A percentile compares a stretch with the other conserved stretches of the same genome.
These are phyloP conservation scores for Netelia melanura DNA, from an alignment of 2,888 invertebrate genomes.

Conservation along the genomic window DNA sequence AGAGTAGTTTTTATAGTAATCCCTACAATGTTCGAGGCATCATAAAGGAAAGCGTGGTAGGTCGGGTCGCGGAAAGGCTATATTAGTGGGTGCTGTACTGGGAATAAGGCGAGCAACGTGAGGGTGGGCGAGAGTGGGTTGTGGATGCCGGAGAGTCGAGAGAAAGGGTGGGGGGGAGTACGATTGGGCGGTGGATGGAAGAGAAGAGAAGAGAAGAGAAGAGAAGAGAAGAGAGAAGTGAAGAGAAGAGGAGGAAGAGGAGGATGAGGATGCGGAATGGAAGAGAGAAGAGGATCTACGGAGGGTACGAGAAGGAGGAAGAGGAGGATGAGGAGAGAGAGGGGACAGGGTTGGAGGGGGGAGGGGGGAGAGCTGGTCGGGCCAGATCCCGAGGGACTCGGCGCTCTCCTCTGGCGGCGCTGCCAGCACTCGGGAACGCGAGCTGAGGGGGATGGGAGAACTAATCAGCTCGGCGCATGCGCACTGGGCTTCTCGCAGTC, in stretches of 20 bases:
- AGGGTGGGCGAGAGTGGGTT: constrained; percentile 57
- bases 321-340: constrained; percentile 61
- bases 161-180: constrained; percentile 64
- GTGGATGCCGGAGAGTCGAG: constrained; percentile 34
- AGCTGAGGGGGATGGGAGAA: constrained; percentile 77
- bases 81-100: constrained; percentile 78
- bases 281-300: constrained; percentile 64
- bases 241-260: constrained; percentile 41
- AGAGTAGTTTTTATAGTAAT: constrained; percentile 44
- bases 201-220: constrained; percentile 40
- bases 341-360: constrained; percentile 74
- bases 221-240: constrained; percentile 61
- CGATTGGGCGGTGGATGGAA: constrained; percentile 61
- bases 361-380: constrained; percentile 74
- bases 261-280: constrained; percentile 61
- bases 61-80: constrained; percentile 71
- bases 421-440: constrained; percentile 80
- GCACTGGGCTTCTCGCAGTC: constrained; percentile 79
- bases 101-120: constrained; percentile 74
- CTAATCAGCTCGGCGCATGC: constrained; percentile 83
- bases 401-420: constrained; percentile 83
- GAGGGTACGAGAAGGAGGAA: constrained; percentile 57
- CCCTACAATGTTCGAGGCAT: constrained; percentile 52
- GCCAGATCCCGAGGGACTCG: constrained; percentile 81
- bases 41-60: constrained; percentile 56